These are phyloP conservation scores for Uria aalge DNA, from an alignment of 2,113 vertebrate genomes.

Conservation along the genomic window DNA sequence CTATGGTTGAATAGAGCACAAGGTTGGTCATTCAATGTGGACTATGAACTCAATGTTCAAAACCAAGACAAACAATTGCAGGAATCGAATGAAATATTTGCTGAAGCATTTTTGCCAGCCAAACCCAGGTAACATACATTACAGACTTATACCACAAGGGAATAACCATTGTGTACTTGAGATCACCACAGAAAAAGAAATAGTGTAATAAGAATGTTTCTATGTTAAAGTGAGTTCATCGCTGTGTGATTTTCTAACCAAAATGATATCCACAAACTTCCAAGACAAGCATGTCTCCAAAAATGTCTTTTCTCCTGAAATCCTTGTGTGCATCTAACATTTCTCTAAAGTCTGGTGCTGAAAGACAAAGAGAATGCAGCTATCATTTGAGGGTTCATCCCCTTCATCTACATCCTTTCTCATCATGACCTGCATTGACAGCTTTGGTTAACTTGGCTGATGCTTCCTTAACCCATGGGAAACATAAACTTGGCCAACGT, in stretches of 20 bases:
- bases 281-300: not conserved
- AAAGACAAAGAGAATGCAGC: not conserved
- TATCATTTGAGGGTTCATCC: not conserved
- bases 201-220: not conserved
- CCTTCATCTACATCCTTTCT: not conserved
- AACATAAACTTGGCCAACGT: not conserved
- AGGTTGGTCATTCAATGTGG: not conserved
- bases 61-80: not conserved
- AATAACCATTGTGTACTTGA: not conserved
- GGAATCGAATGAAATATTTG: not conserved
- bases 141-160: not conserved
- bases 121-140: conserved; percentile 3
- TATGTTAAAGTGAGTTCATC: not conserved
- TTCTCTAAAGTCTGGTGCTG: not conserved
- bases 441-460: not conserved
- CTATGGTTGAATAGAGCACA: not conserved
- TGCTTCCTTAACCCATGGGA: not conserved
- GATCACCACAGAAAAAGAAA: not conserved
- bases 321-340: not conserved
- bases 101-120: not conserved
- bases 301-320: not conserved
- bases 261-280: not conserved
- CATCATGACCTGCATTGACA: not conserved
- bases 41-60: not conserved
- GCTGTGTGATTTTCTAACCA: not conserved